Conservation (phyloP, 2,888 invertebrate genomes). For the Mamestra brassicae region DNA sequence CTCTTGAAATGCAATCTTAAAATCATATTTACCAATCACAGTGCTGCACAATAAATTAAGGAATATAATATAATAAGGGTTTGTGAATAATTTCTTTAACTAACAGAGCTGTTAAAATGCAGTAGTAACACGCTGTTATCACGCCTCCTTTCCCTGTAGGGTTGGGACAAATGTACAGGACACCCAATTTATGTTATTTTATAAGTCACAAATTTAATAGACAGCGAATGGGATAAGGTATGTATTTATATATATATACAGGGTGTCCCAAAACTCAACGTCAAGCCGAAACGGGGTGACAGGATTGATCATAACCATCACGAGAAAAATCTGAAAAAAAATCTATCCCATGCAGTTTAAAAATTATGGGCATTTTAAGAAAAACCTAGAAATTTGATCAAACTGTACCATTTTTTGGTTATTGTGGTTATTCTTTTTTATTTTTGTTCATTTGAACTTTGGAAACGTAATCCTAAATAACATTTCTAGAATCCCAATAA, state of each 20-base stretch:
- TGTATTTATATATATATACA: neutral
- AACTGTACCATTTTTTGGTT: too few species aligned
- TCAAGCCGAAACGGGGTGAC: too few species aligned
- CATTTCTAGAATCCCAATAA: too few species aligned
- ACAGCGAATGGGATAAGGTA: neutral
- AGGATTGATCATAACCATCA: too few species aligned
- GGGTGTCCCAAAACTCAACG: too few species aligned
- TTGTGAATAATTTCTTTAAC: constrained; percentile 1
- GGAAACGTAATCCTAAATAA: too few species aligned
- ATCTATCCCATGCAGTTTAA: too few species aligned
- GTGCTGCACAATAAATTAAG: neutral
- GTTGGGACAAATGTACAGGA: constrained; percentile 20
- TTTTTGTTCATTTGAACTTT: too few species aligned
- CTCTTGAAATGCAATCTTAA: neutral
- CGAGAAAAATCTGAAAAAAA: too few species aligned
- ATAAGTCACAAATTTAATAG: neutral
- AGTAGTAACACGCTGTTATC: neutral
- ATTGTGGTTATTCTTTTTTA: too few species aligned
- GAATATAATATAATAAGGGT: neutral
- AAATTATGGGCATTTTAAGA: too few species aligned
- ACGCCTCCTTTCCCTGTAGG: neutral
- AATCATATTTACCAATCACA: neutral
- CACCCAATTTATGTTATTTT: constrained; percentile 11
- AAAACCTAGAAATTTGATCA: too few species aligned
- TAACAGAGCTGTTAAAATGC: neutral